Conservation (phyloP, 2,888 invertebrate species). For the Alentia gelatinosa region DNA sequence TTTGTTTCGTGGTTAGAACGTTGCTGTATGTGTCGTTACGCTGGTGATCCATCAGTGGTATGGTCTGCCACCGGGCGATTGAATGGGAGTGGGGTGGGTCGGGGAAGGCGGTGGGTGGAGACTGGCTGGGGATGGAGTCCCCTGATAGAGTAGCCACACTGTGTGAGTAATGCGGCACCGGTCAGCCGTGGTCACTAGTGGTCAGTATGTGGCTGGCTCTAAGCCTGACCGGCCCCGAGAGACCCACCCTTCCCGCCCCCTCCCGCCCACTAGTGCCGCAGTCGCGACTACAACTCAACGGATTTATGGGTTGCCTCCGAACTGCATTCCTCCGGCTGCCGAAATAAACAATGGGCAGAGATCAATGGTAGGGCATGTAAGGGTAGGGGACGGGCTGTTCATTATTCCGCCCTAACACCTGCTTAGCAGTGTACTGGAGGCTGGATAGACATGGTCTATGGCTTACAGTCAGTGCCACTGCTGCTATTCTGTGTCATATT, state of each 20-base stretch:
- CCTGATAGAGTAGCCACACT: conserved; percentile 1
- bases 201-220: neutral
- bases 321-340: neutral
- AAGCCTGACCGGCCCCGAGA: neutral
- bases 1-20: neutral
- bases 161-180: conserved; percentile 1
- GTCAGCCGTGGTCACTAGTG: conserved; percentile 13
- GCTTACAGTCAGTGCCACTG: no score
- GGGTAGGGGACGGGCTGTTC: conserved; percentile 36
- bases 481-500: no score
- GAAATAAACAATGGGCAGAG: neutral
- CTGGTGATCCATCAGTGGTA: neutral
- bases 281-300: neutral
- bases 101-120: neutral
- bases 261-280: neutral
- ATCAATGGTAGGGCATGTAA: neutral
- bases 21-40: neutral
- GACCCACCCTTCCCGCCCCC: neutral
- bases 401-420: conserved; percentile 34
- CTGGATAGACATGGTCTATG: no score
- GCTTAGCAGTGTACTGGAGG: no score
- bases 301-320: neutral
- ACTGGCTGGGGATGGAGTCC: neutral
- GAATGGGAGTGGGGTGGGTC: neutral
- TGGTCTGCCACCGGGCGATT: neutral